Base-by-base conservation (phyloP, 1,140 invertebrate genomes). In the Cylas formicarius region DNA sequence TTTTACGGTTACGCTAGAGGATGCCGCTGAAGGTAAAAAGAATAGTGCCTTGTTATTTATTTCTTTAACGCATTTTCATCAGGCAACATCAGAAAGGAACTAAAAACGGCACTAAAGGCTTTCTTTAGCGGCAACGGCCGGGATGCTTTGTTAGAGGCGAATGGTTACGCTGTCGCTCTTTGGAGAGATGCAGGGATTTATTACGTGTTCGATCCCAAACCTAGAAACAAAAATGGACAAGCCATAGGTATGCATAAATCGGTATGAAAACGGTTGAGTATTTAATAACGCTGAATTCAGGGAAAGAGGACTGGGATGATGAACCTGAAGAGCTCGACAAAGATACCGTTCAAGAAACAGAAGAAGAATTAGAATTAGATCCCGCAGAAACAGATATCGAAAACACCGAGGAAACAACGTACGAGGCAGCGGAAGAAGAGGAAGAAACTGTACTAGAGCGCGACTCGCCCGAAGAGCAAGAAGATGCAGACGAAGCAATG, bases 181-280 rank as follows among this genome's bases (percentile, higher is more conserved):
- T 65, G 61, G 58, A 53, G 51, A 39, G 53, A 60, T 23, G 46
- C 56, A 9, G 43, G 46, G 1, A 26, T 52, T 2, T 65, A 48
- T 31, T 67, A 61, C 35, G 17, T 62, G 1, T 67, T 64, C 31
- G 65, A 67, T 55, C 55, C 65, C 2, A 58, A 54, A 47, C 51
- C 57, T 8, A 44, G 60, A 13, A 56, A 62, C 41, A 44, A 52
- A 10, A 29, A 41, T n/a, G 62, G 63, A 5, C 41, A 59, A 23
- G 44, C 59, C 9, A 56, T 49, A 38, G 61, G 61, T 22, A 59
- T 52, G 35, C 43, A 55, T 18, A 54, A 41, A 39, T 51, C 13
- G 33, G 33, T 20, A 13, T 23, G 18, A 44, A 26, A 33, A 44
- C 21, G 55, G 55, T 53, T 50, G 46, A 20, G 35, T 32, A 9